phyloP scores from a whole-genome alignment of 2,797 vertebrate genomes.

The Apogon talboti region DNA sequence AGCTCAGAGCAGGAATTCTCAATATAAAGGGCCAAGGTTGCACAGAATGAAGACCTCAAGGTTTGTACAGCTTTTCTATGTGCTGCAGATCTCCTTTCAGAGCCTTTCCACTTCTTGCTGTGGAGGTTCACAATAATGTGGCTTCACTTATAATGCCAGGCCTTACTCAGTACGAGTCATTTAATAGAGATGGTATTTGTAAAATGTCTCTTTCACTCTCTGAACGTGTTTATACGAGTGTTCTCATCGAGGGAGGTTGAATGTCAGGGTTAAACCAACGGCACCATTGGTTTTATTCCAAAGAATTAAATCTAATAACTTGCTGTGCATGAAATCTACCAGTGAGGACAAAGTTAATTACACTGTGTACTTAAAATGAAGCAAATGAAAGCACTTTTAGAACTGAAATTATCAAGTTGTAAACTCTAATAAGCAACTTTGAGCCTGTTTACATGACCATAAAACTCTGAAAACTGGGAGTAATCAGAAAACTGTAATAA shows the following conservation, averaged over 20 bases:
- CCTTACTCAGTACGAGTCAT: conserved; percentile 33
- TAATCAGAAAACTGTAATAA: no score
- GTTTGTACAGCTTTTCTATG: conserved; percentile 40
- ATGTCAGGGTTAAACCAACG: conserved; percentile 59
- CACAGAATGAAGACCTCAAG: conserved; percentile 34
- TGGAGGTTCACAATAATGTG: conserved; percentile 45
- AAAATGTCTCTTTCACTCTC: conserved; percentile 2
- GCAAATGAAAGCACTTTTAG: not conserved
- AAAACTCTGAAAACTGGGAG: no score
- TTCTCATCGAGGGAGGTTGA: conserved; percentile 10
- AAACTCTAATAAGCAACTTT: no score
- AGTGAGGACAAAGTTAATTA: conserved; percentile 3
- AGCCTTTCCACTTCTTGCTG: conserved; percentile 26
- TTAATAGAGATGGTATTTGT: conserved; percentile 38
- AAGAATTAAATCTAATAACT: conserved; percentile 21
- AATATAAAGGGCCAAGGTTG: conserved; percentile 56
- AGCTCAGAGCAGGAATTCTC: conserved; percentile 14
- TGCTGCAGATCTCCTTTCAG: conserved; percentile 38
- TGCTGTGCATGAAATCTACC: conserved; percentile 22
- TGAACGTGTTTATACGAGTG: conserved; percentile 22
- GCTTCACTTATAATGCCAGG: conserved; percentile 45
- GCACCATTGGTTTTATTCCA: conserved; percentile 40
- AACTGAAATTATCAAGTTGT: not conserved
- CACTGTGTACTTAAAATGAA: not conserved
- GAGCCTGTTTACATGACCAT: no score